Evolutionary conservation across 2,113 vertebrate species (phyloP).

Genomic region (Arvicanthis niloticus): DNA sequence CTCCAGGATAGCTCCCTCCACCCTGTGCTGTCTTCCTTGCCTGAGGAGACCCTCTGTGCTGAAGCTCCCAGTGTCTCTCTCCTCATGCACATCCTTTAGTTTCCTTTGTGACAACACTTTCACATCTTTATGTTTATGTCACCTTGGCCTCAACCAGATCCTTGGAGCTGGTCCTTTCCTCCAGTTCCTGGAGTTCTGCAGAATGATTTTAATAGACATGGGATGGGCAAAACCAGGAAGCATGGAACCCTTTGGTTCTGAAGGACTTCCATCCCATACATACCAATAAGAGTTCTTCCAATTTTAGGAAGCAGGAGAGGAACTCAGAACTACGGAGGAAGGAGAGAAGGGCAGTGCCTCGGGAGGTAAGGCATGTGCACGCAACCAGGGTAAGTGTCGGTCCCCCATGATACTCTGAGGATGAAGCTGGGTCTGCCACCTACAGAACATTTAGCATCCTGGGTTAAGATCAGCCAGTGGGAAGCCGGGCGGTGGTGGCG

Average conservation of each 20-base stretch:
- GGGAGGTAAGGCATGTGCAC: constrained; percentile 68
- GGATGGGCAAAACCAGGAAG: neutral
- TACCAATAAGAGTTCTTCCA: constrained; percentile 54
- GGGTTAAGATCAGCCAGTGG: neutral
- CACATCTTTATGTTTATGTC: neutral
- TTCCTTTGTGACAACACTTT: neutral
- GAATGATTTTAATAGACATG: neutral
- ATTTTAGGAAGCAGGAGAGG: constrained; percentile 78
- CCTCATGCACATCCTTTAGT: neutral
- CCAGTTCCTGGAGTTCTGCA: neutral
- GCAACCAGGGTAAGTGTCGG: neutral
- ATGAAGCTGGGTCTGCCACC: neutral
- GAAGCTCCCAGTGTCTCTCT: neutral
- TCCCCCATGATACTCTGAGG: neutral
- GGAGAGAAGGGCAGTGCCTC: constrained; percentile 12
- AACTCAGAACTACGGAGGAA: neutral
- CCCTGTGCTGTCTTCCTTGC: neutral
- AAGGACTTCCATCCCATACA: constrained; percentile 3
- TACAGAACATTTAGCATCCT: neutral
- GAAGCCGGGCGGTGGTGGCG: no score
- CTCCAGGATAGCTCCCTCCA: neutral
- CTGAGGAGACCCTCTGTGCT: neutral
- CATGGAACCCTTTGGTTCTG: neutral
- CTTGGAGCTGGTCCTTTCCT: neutral
- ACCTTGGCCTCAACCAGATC: neutral